Base-by-base conservation (phyloP, 2,113 vertebrate species). In the Phaethon lepturus region DNA sequence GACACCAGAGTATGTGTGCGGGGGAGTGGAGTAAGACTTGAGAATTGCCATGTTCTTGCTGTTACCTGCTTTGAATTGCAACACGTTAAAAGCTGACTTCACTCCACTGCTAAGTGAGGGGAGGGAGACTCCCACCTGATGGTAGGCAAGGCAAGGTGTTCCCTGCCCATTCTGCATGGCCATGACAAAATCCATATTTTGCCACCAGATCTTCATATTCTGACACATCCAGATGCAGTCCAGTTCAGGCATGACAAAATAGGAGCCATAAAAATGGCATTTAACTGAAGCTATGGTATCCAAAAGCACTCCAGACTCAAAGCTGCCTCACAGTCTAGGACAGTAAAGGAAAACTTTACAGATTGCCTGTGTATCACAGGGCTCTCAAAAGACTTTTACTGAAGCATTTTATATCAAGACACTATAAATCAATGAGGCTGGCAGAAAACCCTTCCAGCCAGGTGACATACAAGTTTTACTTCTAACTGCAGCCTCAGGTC, bases 1-100 rank as follows among this genome's bases (percentile, higher is more conserved):
- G 69, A 77, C n/a, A 63, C 7, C 0, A 0, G 13, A 26, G 15
- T 0, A 3, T 24, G n/a, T 11, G 7, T 7, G 28, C 4, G 11
- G 29, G 17, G 23, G 8, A 40, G 4, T 31, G 25, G 35, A 3
- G 0, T 5, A 49, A 79, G 40, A 50, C 42, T 73, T 26, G 11
- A 52, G 6, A 68, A 55, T 2, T 3, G 47, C 18, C 22, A 20
- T 14, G 17, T 10, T 76, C 52, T 26, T 74, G 52, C 42, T 49
- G 9, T 29, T 73, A 38, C 1, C 22, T 76, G 44, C 58, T 93
- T 50, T 79, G 38, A 75, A 53, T 40, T 47, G 56, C 38, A 78
- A 45, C 22, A 40, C 26, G 49, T 11, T 24, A 63, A 38, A 63
- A 67, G n/a, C 14, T 79, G n/a, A 53, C 44, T 77, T 77, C 10